Evolutionary conservation across 2,888 invertebrate genomes (phyloP).

Genomic region (Ichneumon xanthorius): DNA sequence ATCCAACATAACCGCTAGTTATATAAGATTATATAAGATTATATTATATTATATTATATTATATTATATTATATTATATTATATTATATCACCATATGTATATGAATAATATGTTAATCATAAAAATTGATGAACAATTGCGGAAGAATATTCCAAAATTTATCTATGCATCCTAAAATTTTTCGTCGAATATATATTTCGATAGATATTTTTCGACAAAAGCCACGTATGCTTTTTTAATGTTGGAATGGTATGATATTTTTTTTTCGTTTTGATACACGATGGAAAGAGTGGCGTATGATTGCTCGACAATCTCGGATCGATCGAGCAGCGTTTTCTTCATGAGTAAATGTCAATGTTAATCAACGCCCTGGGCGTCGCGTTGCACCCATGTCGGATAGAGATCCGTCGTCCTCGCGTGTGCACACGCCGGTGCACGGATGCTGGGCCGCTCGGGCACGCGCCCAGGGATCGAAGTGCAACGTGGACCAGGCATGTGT

Average conservation of each 20-base stretch:
- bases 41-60: too few species aligned
- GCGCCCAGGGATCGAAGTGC: slow-evolving; percentile 58
- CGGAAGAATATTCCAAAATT: too few species aligned
- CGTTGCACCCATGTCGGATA: slow-evolving; percentile 50
- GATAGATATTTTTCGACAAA: too few species aligned
- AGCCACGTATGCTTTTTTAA: too few species aligned
- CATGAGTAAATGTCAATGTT: slow-evolving; percentile 70
- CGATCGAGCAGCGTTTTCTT: slow-evolving; percentile 24
- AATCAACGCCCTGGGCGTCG: slow-evolving; percentile 62
- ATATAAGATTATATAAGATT: too few species aligned
- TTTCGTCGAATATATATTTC: too few species aligned
- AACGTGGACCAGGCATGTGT: slow-evolving; percentile 28
- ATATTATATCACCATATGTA: too few species aligned
- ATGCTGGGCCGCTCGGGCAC: slow-evolving; percentile 53
- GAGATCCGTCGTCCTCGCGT: slow-evolving; percentile 46
- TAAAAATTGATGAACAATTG: too few species aligned
- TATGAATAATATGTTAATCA: too few species aligned
- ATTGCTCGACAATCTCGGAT: slow-evolving; percentile 9
- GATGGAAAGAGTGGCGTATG: neutral
- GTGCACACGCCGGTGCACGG: slow-evolving; percentile 25
- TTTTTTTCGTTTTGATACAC: neutral
- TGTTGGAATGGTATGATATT: neutral
- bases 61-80: too few species aligned
- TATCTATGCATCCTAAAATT: too few species aligned
- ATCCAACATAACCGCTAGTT: too few species aligned